A percentile compares a stretch with the other conserved stretches of the same genome.
Evolutionary conservation across 2,113 vertebrate species (phyloP).

Genomic region (Leptobrachium leishanense): DNA sequence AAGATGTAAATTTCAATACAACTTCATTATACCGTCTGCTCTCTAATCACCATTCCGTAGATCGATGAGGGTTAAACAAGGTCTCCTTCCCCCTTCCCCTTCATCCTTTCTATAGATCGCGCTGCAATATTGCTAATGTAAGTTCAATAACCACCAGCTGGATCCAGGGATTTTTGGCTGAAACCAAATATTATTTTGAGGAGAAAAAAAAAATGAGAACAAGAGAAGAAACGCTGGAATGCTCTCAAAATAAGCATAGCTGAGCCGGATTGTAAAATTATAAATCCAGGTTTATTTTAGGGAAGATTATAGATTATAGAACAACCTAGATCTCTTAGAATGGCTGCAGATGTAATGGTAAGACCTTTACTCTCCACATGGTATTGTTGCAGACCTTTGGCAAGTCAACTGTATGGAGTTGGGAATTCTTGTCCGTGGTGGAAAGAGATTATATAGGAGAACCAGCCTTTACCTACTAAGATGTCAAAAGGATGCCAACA

Average conservation of each 20-base stretch:
- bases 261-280: not conserved
- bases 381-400: too few species aligned
- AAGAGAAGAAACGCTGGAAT: not conserved
- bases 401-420: too few species aligned
- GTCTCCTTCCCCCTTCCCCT: too few species aligned
- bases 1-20: not conserved
- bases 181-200: conserved; percentile 9
- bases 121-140: not conserved
- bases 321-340: conserved; percentile 24
- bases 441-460: too few species aligned
- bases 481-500: too few species aligned
- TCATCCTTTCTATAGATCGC: not conserved
- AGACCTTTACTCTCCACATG: not conserved
- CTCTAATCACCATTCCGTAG: not conserved
- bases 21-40: not conserved
- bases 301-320: not conserved
- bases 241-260: conserved; percentile 13
- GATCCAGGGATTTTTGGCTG: conserved; percentile 1
- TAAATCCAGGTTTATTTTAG: too few species aligned
- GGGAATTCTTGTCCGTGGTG: too few species aligned
- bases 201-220: not conserved
- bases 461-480: too few species aligned
- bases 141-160: conserved; percentile 14
- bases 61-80: conserved; percentile 10
- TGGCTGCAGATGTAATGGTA: not conserved